phyloP scores from a whole-genome alignment of 2,888 invertebrate species.

The Phania funesta region DNA sequence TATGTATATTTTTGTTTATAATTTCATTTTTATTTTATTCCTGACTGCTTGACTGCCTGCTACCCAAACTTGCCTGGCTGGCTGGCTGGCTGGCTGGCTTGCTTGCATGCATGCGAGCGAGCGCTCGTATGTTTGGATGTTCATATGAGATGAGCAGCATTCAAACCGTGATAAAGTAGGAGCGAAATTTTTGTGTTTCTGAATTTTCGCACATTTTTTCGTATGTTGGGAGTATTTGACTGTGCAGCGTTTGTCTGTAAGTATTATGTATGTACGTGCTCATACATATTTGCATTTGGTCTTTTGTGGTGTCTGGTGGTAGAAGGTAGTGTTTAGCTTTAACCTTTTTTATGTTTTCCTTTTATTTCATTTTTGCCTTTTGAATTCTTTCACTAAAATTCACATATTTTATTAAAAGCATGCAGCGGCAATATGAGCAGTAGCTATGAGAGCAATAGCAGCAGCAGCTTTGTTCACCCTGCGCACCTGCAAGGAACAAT shows the following conservation, averaged over 20 bases:
- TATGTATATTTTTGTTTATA: constrained; percentile 30
- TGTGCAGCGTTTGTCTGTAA: constrained; percentile 21
- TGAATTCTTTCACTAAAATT: constrained; percentile 55
- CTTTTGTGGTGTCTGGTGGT: constrained; percentile 52
- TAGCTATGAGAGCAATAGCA: background rate
- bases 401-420: constrained; percentile 65
- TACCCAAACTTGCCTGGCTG: constrained; percentile 40
- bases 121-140: constrained; percentile 33
- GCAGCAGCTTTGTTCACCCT: constrained; percentile 41
- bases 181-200: constrained; percentile 66
- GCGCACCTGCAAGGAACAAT: constrained; percentile 66
- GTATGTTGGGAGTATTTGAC: constrained; percentile 55
- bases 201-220: constrained; percentile 67
- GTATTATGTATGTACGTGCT: background rate
- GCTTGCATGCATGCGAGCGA: constrained; percentile 48
- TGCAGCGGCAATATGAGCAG: constrained; percentile 12
- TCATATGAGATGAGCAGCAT: constrained; percentile 62
- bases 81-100: constrained; percentile 21
- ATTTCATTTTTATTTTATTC: constrained; percentile 57
- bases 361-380: constrained; percentile 32
- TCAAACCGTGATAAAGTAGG: constrained; percentile 66
- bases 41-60: constrained; percentile 50
- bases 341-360: constrained; percentile 41
- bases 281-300: constrained; percentile 58
- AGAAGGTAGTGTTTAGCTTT: constrained; percentile 49